phyloP scores from a whole-genome alignment of 2,797 vertebrate genomes.

The Poecilia gillii region DNA sequence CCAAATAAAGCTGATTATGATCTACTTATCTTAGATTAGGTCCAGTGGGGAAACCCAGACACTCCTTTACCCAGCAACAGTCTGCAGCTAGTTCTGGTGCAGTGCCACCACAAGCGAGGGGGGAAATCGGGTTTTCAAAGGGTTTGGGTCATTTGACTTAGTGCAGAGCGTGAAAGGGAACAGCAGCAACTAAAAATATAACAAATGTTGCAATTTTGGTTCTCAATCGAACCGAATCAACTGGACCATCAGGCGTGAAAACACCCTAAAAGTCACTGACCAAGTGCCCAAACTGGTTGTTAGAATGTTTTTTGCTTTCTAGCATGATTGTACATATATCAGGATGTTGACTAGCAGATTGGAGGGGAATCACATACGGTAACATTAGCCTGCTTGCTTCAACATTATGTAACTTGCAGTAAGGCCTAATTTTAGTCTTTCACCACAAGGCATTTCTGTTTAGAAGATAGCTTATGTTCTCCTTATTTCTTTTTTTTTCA shows the following conservation, averaged over 20 bases:
- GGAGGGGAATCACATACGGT: constrained; percentile 18
- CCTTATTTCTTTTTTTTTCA: not conserved
- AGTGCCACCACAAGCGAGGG: too few species aligned
- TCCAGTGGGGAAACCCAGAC: not conserved
- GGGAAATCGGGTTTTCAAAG: too few species aligned
- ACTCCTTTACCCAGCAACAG: not conserved
- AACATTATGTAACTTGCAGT: constrained; percentile 59
- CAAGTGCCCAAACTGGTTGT: not conserved
- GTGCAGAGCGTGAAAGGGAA: too few species aligned
- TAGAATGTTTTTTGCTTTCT: not conserved
- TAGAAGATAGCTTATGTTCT: constrained; percentile 2
- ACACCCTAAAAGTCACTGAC: not conserved
- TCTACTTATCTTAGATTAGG: not conserved
- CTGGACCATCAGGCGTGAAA: too few species aligned
- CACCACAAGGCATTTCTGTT: not conserved
- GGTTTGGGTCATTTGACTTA: too few species aligned
- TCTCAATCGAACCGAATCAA: too few species aligned
- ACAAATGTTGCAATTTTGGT: too few species aligned
- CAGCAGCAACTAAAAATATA: too few species aligned
- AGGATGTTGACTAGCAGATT: not conserved
- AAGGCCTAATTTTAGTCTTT: constrained; percentile 29
- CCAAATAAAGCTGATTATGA: not conserved
- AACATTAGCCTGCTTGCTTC: constrained; percentile 48
- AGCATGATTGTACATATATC: not conserved
- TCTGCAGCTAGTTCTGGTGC: not conserved